Percentiles rank a stretch among this genome's conserved stretches.
phyloP scores from a whole-genome alignment of 1,140 invertebrate genomes.

The Diachasma alloeum region DNA sequence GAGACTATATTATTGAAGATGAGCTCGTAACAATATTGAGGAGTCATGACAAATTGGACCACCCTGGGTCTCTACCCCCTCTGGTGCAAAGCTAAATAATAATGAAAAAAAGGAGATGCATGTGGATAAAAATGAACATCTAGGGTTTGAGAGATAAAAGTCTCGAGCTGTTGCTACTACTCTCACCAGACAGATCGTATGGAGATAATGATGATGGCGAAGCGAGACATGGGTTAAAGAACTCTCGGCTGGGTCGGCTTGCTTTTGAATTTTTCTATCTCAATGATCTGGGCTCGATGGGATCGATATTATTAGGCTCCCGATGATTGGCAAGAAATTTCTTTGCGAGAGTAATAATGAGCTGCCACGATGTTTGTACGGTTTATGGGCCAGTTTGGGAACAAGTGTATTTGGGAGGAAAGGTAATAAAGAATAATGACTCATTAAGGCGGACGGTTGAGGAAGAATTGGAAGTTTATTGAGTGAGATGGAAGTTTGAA shows the following conservation, averaged over 20 bases:
- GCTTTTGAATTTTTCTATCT: conserved; percentile 15
- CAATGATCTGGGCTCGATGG: background rate
- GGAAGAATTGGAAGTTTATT: too few relatives aligned
- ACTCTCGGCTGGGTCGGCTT: background rate
- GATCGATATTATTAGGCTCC: conserved; percentile 17
- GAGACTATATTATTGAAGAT: conserved; percentile 60
- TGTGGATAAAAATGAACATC: background rate
- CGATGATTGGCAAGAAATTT: conserved; percentile 19
- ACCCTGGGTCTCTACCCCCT: conserved; percentile 49
- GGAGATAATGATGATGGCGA: conserved; percentile 47
- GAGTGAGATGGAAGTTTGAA: too few relatives aligned
- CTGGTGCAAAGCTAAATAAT: conserved; percentile 20
- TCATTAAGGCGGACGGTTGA: too few relatives aligned
- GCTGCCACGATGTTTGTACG: background rate
- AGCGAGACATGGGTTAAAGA: background rate
- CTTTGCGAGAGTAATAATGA: background rate
- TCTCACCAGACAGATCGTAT: conserved; percentile 34
- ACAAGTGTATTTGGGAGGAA: background rate
- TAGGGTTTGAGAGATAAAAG: background rate
- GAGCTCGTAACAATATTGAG: conserved; percentile 64
- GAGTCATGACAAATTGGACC: conserved; percentile 64
- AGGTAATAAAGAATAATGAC: too few relatives aligned
- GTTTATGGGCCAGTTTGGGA: background rate
- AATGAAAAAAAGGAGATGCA: conserved; percentile 9
- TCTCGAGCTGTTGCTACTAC: conserved; percentile 42